A percentile compares a stretch with the other conserved stretches of the same genome.
These are phyloP conservation scores for Ormia ochracea DNA, from an alignment of 2,888 invertebrate species.

Conservation along the genomic window DNA sequence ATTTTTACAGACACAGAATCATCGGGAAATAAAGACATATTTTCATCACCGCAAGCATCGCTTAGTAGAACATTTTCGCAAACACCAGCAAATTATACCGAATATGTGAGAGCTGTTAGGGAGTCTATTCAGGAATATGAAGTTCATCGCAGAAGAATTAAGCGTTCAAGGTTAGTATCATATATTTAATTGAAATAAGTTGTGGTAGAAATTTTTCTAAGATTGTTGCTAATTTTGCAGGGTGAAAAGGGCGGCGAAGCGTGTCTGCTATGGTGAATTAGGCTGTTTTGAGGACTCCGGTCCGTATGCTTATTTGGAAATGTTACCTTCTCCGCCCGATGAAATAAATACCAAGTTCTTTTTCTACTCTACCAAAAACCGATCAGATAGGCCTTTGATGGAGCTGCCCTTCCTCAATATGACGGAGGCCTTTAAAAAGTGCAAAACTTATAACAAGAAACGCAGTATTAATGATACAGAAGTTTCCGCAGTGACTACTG, in stretches of 20 bases:
- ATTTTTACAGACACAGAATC: constrained; percentile 5
- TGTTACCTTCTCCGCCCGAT: constrained; percentile 89
- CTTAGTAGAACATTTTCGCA: constrained; percentile 36
- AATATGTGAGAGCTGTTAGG: constrained; percentile 68
- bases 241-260: constrained; percentile 86
- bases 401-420: constrained; percentile 86
- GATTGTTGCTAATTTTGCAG: constrained; percentile 73
- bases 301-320: constrained; percentile 92
- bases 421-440: constrained; percentile 80
- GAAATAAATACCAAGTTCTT: constrained; percentile 91
- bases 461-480: constrained; percentile 59
- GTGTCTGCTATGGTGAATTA: constrained; percentile 91
- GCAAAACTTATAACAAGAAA: constrained; percentile 42
- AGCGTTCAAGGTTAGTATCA: constrained; percentile 61
- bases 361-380: constrained; percentile 83
- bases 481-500: constrained; percentile 69
- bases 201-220: not conserved
- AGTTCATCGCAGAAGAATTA: constrained; percentile 61
- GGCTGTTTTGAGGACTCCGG: constrained; percentile 96
- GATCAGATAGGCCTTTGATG: constrained; percentile 82
- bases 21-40: not conserved
- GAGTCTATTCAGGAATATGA: constrained; percentile 68
- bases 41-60: constrained; percentile 33
- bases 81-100: constrained; percentile 65
- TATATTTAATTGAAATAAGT: not conserved